Evolutionary conservation across 2,113 vertebrate genomes (phyloP), one percentile per base, ranked within the genome.

Genomic region (Rissa tridactyla): DNA sequence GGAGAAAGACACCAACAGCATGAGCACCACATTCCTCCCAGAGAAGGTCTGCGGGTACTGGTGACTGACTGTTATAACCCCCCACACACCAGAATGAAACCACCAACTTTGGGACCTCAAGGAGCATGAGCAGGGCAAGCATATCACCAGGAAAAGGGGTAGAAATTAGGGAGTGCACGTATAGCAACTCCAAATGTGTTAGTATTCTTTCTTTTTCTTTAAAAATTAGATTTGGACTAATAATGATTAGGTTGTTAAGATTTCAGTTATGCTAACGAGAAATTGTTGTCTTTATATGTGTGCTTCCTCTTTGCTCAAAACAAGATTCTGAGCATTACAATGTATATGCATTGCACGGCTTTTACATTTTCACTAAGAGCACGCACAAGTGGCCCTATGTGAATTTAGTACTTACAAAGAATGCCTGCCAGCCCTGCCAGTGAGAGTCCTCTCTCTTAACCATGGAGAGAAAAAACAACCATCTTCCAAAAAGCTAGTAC

Each of bases 101-200:
- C 32, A 55, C 1, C 10, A 51, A 10, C 15, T 64, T 55, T 15
- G 47, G 47, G 20, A 46, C 21, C 27, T 85, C 23, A 42, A 52
- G 49, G 16, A 88, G 10, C 10, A 20, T 11, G 4, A 13, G 0
- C 3, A 18, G 32, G 13, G 9, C 0, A 4, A 64, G 13, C 5
- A 3, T n/a, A 86, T 2, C n/a, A 60, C 4, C 6, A 70, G 40
- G 13, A 51, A 78, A 81, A 81, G 6, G 4, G 8, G 1, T 32
- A 81, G 40, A 72, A 96, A 61, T 8, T 26, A 61, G 7, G 10
- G n/a, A 65, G 11, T 8, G 9, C 11, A 32, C 4, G 7, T 52
- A 69, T 6, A 72, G 13, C 21, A 60, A 34, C 88, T 87, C 34
- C 30, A 77, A 13, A 10, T 22, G 6, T 29, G 51, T 51, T 84